Base-by-base conservation (phyloP, 2,888 invertebrate genomes). In the Hymenopus coronatus region DNA sequence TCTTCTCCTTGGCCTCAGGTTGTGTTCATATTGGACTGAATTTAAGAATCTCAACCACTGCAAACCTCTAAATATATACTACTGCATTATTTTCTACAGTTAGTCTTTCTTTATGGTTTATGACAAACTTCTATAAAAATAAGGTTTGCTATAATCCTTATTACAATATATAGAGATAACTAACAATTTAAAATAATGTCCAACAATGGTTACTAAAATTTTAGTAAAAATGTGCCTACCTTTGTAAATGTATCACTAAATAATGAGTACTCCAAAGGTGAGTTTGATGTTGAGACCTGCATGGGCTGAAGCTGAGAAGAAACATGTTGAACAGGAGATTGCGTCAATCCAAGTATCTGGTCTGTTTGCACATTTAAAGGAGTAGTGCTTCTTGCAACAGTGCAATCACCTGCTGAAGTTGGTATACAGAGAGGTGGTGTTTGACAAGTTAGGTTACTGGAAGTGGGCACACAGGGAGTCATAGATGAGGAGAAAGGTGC, bases 221-320 rank as follows among this genome's bases (percentile, higher is more conserved):
- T 40, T 0, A 20, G 15, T 54, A 15, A 14, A 54, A 54, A 54
- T 54, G 54, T 54, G 15, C 54, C 82, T 82, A 93, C 95, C 93
- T 95, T 95, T 84, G 95, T 95, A 92, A 96, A 96, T 2, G 94
- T 94, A 92, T 97, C 97, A 92, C 97, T 97, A 93, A 98, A 98
- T 91, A 98, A 95, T 0, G 98, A 97, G 93, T 98, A 98, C 92
- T 98, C 97, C 90, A 96, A 95, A 1, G 96, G 95, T 33, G 95
- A 94, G 70, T 28, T 27, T 83, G 83, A 83, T 28, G 83, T n/a
- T 83, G 83, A 28, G 14, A 83, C 30, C 15, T 28, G 30, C 3
- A 25, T 30, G 30, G 28, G 84, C 25, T 84, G 84, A 15, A 28
- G 84, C 25, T 54, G 85, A 33, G 84, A 84, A n/a, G 28, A 33